Conservation (phyloP, 2,888 invertebrate genomes). For the Ormyrus pomaceus region DNA sequence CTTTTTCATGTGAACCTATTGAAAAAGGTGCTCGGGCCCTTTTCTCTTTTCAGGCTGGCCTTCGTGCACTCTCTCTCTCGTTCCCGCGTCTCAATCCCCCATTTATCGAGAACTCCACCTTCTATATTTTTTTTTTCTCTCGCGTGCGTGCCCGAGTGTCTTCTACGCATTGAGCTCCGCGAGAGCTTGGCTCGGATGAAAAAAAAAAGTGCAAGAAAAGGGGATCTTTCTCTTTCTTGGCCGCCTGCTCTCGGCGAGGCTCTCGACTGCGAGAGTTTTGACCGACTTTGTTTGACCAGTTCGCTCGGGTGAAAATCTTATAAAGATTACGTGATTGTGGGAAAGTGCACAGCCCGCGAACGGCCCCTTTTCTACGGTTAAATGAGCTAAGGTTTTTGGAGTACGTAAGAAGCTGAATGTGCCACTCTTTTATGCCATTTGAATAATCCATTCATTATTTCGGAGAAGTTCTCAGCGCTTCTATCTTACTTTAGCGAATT, state of each 20-base stretch:
- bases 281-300: slow-evolving; percentile 43
- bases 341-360: slow-evolving; percentile 64
- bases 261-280: slow-evolving; percentile 24
- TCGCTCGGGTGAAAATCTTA: slow-evolving; percentile 27
- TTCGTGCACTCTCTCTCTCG: slow-evolving; percentile 1
- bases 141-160: not conserved
- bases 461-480: no score
- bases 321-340: slow-evolving; percentile 38
- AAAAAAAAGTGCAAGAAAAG: slow-evolving; percentile 42
- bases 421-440: no score
- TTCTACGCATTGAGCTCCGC: not conserved
- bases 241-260: not conserved
- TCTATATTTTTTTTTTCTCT: not conserved
- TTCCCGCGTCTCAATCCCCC: not conserved
- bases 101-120: slow-evolving; percentile 9
- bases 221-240: slow-evolving; percentile 23
- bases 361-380: not conserved
- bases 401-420: no score
- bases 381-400: no score
- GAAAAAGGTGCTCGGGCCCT: not conserved
- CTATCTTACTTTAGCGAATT: no score
- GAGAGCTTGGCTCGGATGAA: not conserved
- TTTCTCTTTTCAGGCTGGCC: not conserved
- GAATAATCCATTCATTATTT: no score
- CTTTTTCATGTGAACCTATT: not conserved